Percentiles rank a stretch among this genome's conserved stretches.
Conservation (phyloP, 2,113 vertebrate species). For the Zapornia atra region DNA sequence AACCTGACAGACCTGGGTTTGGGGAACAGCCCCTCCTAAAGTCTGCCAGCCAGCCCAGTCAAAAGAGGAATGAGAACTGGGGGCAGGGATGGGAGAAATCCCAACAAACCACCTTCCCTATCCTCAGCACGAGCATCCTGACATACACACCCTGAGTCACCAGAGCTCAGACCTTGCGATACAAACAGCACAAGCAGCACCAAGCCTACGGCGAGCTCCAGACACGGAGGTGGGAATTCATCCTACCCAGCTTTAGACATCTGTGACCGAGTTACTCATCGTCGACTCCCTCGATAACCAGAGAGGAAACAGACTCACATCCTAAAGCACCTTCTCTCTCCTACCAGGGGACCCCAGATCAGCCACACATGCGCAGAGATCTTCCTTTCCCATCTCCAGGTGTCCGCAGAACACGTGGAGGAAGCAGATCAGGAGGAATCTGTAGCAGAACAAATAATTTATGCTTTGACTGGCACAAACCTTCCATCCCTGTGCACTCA, state of each 20-base stretch:
- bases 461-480: neutral
- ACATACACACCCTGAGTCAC: neutral
- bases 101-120: neutral
- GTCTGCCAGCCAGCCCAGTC: too few species aligned
- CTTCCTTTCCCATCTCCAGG: neutral
- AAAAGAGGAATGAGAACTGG: neutral
- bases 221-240: neutral
- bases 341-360: accelerated
- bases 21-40: neutral
- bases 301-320: neutral
- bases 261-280: neutral
- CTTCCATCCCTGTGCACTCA: neutral
- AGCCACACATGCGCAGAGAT: accelerated
- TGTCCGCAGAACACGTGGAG: accelerated
- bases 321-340: neutral
- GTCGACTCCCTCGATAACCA: neutral
- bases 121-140: accelerated
- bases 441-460: neutral
- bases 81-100: neutral
- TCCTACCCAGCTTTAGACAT: neutral
- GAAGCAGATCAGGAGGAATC: neutral
- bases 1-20: neutral
- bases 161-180: neutral
- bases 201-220: neutral
- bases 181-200: neutral